Conservation (phyloP, 2,888 invertebrate genomes). For the Polydrusus tereticollis region DNA sequence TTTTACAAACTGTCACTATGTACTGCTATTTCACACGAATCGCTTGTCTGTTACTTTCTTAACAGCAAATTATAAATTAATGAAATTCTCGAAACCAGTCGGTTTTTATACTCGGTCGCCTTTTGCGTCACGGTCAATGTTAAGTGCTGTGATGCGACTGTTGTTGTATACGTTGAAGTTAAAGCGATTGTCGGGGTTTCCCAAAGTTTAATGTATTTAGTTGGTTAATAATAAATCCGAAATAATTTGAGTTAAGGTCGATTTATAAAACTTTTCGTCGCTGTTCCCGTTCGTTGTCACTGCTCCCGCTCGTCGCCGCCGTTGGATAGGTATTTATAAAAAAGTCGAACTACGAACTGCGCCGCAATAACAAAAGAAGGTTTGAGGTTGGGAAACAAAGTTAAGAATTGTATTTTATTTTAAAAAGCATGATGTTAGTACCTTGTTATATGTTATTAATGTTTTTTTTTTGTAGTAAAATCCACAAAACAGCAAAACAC, state of each 20-base stretch:
- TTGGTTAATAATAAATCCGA: not conserved
- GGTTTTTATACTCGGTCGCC: slow-evolving; percentile 23
- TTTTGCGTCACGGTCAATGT: slow-evolving; percentile 37
- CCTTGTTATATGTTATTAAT: no score
- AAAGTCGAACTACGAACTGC: no score
- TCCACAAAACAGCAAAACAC: no score
- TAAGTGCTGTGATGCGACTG: slow-evolving; percentile 1
- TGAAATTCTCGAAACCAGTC: slow-evolving; percentile 7
- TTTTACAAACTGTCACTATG: not conserved
- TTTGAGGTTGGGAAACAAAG: no score
- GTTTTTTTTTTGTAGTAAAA: no score
- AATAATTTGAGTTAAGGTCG: not conserved
- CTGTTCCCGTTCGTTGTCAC: no score
- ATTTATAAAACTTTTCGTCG: no score
- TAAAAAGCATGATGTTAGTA: no score
- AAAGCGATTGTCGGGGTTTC: not conserved
- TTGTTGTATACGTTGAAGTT: not conserved
- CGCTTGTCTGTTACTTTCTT: not conserved
- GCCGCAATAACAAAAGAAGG: no score
- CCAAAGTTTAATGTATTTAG: not conserved
- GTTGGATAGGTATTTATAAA: no score
- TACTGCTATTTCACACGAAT: not conserved
- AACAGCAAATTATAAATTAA: not conserved
- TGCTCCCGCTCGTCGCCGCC: no score
- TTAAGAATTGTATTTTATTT: no score